These are phyloP conservation scores for Sphaeridia pumilis DNA, from an alignment of 2,888 invertebrate genomes.

Conservation along the genomic window DNA sequence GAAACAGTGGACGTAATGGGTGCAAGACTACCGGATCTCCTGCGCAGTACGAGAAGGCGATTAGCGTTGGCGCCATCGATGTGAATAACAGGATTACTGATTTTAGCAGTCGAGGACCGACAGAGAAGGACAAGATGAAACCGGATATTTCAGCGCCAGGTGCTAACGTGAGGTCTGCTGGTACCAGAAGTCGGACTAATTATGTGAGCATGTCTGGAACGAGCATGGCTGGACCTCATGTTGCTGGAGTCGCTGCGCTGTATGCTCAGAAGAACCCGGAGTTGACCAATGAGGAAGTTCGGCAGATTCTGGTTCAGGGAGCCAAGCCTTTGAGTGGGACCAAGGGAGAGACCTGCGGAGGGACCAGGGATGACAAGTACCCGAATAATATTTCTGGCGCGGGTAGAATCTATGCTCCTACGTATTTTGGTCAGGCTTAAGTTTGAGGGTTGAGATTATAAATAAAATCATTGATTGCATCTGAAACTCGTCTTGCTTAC, in stretches of 20 bases:
- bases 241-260: background rate
- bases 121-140: background rate
- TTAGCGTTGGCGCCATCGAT: background rate
- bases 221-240: background rate
- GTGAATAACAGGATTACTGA: background rate
- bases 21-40: background rate
- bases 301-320: background rate
- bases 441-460: too few relatives aligned
- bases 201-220: background rate
- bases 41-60: background rate
- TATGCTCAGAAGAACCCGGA: background rate
- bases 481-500: too few relatives aligned
- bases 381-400: background rate
- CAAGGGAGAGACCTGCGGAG: background rate
- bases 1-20: background rate
- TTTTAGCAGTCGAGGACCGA: background rate
- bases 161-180: background rate
- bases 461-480: too few relatives aligned
- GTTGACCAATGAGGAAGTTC: background rate
- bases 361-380: background rate
- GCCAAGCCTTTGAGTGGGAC: background rate
- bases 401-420: background rate
- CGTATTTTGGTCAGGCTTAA: background rate
- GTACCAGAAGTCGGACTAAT: too few relatives aligned
- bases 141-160: background rate